A percentile compares a stretch with the other conserved stretches of the same genome.
phyloP scores from a whole-genome alignment of 2,113 vertebrate genomes.

The Dermatemys mawii region DNA sequence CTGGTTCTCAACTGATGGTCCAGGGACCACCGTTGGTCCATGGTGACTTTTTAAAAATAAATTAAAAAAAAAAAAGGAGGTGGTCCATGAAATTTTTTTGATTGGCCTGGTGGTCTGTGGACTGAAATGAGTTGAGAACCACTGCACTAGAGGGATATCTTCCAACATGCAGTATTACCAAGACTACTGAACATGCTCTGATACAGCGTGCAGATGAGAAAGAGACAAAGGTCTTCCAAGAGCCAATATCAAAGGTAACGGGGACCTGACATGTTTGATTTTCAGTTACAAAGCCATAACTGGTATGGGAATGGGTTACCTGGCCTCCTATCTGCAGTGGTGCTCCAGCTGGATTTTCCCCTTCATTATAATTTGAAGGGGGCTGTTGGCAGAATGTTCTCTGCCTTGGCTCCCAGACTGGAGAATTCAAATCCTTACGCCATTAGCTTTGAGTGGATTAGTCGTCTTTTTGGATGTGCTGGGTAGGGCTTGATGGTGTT shows the following conservation, averaged over 20 bases:
- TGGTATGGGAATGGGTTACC: no score
- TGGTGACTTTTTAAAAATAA: no score
- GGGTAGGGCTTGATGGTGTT: background rate
- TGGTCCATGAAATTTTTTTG: no score
- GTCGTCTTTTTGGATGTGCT: background rate
- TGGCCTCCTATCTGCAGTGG: background rate
- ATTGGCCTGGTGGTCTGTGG: no score
- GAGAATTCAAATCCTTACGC: background rate
- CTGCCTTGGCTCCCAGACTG: background rate
- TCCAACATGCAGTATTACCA: no score
- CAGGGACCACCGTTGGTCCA: no score
- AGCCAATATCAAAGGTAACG: background rate
- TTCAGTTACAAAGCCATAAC: background rate
- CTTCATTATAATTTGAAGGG: background rate
- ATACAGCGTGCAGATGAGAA: accelerated
- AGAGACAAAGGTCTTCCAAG: background rate
- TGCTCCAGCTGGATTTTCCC: background rate
- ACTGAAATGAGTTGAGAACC: no score
- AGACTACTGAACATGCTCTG: accelerated
- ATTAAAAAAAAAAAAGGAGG: no score
- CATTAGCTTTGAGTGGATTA: background rate
- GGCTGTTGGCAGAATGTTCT: background rate
- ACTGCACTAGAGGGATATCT: background rate
- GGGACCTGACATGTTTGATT: background rate
- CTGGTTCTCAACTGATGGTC: no score